phyloP scores from a whole-genome alignment of 2,797 vertebrate genomes.

The Lepus townsendii region DNA sequence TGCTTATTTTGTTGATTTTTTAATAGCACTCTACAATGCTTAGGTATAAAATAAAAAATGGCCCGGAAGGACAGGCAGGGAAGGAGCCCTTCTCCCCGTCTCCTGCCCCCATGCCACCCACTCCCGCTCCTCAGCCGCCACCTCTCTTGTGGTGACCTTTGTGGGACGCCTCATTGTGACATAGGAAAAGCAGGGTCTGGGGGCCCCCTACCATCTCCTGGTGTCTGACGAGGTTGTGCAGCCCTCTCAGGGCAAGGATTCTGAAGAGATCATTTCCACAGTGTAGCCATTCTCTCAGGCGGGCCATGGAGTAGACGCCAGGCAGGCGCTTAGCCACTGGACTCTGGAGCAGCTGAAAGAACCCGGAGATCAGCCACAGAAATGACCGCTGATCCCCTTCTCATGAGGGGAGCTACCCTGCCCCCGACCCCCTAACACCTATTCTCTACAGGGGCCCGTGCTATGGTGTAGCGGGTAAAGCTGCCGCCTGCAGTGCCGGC shows the following conservation, averaged over 20 bases:
- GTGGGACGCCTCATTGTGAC: conserved; percentile 24
- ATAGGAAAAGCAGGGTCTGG: background rate
- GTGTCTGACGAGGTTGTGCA: conserved; percentile 70
- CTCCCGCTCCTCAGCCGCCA: background rate
- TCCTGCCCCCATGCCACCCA: background rate
- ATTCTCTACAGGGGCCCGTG: too few relatives aligned
- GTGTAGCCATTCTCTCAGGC: conserved; percentile 78
- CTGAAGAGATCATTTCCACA: conserved; percentile 68
- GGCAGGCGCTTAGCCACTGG: conserved; percentile 80
- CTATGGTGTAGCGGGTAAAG: too few relatives aligned
- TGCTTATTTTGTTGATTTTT: conserved; percentile 12
- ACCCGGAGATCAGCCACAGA: conserved; percentile 20
- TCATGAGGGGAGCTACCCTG: conserved; percentile 1
- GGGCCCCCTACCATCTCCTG: conserved; percentile 75
- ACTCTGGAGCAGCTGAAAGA: conserved; percentile 82
- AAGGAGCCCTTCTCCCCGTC: background rate
- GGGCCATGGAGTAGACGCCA: conserved; percentile 60
- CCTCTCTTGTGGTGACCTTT: background rate
- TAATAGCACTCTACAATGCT: background rate
- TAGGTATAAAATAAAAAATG: conserved; percentile 19
- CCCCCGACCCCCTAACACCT: background rate
- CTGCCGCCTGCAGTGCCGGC: too few relatives aligned
- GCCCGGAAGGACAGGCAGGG: background rate
- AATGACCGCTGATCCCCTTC: conserved; percentile 34
- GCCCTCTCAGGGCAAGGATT: conserved; percentile 77